Percentiles rank a stretch among this genome's conserved stretches.
These are phyloP conservation scores for Aplochiton taeniatus DNA, from an alignment of 2,797 vertebrate species.

Conservation along the genomic window DNA sequence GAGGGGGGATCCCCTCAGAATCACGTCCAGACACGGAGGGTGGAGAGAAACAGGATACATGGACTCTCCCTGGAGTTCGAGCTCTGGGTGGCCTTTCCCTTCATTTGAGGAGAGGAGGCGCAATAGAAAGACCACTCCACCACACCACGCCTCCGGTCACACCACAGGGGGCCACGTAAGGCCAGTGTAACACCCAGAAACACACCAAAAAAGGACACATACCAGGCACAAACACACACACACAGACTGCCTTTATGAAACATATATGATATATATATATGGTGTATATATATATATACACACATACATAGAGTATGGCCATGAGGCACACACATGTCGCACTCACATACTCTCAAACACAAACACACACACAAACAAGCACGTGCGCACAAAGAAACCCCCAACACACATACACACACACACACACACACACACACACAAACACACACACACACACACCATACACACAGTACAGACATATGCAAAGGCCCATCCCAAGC, in stretches of 20 bases:
- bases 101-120: slow-evolving; percentile 31
- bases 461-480: background rate
- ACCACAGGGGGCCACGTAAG: background rate
- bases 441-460: background rate
- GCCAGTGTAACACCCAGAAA: background rate
- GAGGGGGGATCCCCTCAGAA: slow-evolving; percentile 6
- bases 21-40: slow-evolving; percentile 29
- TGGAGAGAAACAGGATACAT: slow-evolving; percentile 16
- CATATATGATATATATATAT: too few relatives aligned
- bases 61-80: slow-evolving; percentile 25
- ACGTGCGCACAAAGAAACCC: too few relatives aligned
- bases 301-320: too few relatives aligned
- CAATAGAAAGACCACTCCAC: slow-evolving; percentile 28
- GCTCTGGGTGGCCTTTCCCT: slow-evolving; percentile 49
- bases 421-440: background rate
- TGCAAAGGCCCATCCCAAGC: background rate
- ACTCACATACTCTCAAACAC: too few relatives aligned
- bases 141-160: slow-evolving; percentile 6
- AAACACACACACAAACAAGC: too few relatives aligned
- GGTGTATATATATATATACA: too few relatives aligned
- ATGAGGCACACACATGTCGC: too few relatives aligned
- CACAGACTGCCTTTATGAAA: too few relatives aligned
- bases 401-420: background rate
- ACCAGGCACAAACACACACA: background rate
- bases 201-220: background rate